Conservation (phyloP, 1,140 invertebrate genomes). For the Drosophila rhopaloa region DNA sequence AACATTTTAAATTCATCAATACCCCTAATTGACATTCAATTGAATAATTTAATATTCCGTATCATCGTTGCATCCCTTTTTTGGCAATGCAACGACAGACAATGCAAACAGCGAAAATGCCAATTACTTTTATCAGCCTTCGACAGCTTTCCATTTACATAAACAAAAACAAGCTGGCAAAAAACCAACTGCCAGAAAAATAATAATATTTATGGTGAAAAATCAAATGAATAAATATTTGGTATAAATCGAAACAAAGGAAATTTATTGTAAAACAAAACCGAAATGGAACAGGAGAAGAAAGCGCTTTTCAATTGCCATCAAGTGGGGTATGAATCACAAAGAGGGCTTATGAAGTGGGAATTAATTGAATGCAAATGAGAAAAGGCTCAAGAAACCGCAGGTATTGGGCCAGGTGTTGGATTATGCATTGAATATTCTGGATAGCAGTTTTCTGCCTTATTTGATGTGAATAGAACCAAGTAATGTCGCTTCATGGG, state of each 20-base stretch:
- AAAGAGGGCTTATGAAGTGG: neutral
- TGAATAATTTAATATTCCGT: slow-evolving; percentile 15
- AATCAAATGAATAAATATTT: slow-evolving; percentile 43
- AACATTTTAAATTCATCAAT: neutral
- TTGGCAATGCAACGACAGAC: slow-evolving; percentile 8
- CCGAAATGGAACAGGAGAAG: slow-evolving; percentile 7
- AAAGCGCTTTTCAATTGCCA: slow-evolving; percentile 1
- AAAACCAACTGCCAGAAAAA: slow-evolving; percentile 14
- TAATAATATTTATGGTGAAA: slow-evolving; percentile 41
- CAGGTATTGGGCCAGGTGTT: slow-evolving; percentile 35
- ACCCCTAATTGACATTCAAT: neutral
- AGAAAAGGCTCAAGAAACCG: slow-evolving; percentile 16
- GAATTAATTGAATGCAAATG: slow-evolving; percentile 41
- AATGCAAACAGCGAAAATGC: slow-evolving; percentile 32
- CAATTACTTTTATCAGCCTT: slow-evolving; percentile 41
- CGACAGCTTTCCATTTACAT: slow-evolving; percentile 25
- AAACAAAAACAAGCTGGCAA: slow-evolving; percentile 21
- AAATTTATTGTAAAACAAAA: slow-evolving; percentile 19
- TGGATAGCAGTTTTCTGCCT: slow-evolving; percentile 57
- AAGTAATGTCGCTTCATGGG: neutral
- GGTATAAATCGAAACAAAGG: slow-evolving; percentile 30
- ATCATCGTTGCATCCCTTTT: neutral
- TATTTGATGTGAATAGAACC: slow-evolving; percentile 64
- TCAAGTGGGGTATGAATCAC: slow-evolving; percentile 10
- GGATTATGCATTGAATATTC: slow-evolving; percentile 43